phyloP scores from a whole-genome alignment of 2,113 vertebrate genomes.

The Bagarius yarrelli region DNA sequence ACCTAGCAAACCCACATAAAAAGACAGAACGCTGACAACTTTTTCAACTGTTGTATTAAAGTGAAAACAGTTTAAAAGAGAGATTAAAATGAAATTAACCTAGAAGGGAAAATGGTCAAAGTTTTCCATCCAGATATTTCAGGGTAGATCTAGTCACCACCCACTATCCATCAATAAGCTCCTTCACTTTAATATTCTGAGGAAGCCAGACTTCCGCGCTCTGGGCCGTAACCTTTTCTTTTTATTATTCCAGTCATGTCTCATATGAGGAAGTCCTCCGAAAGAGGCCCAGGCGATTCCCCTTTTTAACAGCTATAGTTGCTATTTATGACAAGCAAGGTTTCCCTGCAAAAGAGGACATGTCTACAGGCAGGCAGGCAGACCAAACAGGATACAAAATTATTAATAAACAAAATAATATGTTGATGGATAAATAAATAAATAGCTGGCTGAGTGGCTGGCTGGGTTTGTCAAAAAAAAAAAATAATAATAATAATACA shows the following conservation, averaged over 20 bases:
- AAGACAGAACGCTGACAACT: slow-evolving; percentile 5
- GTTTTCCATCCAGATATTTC: neutral
- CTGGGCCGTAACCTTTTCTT: slow-evolving; percentile 31
- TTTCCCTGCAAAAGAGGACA: slow-evolving; percentile 6
- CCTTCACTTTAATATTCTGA: slow-evolving; percentile 18
- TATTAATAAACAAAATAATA: neutral
- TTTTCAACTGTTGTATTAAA: slow-evolving; percentile 12
- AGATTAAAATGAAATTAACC: neutral
- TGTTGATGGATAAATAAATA: neutral
- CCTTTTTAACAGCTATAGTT: slow-evolving; percentile 16
- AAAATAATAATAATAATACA: neutral
- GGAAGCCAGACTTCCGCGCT: slow-evolving; percentile 43
- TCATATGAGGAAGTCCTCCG: slow-evolving; percentile 42
- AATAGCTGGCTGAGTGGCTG: neutral
- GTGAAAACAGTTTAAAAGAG: neutral
- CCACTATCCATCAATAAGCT: slow-evolving; percentile 8
- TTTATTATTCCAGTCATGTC: slow-evolving; percentile 53
- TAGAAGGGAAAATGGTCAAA: neutral
- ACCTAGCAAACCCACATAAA: neutral
- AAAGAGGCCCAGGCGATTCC: slow-evolving; percentile 40
- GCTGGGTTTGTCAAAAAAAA: neutral
- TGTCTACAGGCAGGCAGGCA: neutral
- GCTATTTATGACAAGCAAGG: slow-evolving; percentile 5
- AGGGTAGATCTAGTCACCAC: slow-evolving; percentile 16
- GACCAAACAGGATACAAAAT: neutral